Base-by-base conservation (phyloP, 2,113 vertebrate genomes). In the Fulmarus glacialis region DNA sequence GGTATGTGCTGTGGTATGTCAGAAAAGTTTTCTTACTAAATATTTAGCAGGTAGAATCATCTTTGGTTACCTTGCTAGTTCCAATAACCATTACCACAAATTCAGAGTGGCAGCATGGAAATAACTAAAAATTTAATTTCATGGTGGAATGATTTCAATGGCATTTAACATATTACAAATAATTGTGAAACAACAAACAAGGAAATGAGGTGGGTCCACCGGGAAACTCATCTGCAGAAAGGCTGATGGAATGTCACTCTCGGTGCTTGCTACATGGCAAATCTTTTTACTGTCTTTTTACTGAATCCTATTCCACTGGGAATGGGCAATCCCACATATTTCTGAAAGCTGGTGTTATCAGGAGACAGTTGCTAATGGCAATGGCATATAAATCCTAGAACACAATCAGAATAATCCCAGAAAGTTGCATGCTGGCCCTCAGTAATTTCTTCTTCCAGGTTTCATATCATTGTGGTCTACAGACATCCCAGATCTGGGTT, bases 191-290 rank as follows among this genome's bases (percentile, higher is more conserved):
- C 30, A 95, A 80, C 27, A 83, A 85, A 66, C 8, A 73, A 60
- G 47, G 36, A 73, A 83, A 83, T 81, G 13, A 81, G 11, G 10
- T 34, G 23, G 8, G 40, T 53, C 62, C 34, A 16, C 3, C 2
- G 58, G 36, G 36, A 70, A 92, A 66, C 8, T 81, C 32, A 40
- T 56, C 32, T 56, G 20, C 22, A 68, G n/a, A 78, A 19, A 42
- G 6, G 21, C 16, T 52, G 62, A 42, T 50, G 19, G 34, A 87
- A 89, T 59, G 26, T 68, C 67, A 19, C 7, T 56, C 42, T 75
- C 0, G 0, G 19, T 36, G 13, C 11, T 12, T 45, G 19, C 34
- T 47, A 40, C 2, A 3, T 23, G 42, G 24, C 7, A 80, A 53
- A 81, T 63, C 3, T 63, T 60, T 86, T 79, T 52, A 23, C 22